phyloP scores from a whole-genome alignment of 2,797 vertebrate species.

The Danio jaintianensis region DNA sequence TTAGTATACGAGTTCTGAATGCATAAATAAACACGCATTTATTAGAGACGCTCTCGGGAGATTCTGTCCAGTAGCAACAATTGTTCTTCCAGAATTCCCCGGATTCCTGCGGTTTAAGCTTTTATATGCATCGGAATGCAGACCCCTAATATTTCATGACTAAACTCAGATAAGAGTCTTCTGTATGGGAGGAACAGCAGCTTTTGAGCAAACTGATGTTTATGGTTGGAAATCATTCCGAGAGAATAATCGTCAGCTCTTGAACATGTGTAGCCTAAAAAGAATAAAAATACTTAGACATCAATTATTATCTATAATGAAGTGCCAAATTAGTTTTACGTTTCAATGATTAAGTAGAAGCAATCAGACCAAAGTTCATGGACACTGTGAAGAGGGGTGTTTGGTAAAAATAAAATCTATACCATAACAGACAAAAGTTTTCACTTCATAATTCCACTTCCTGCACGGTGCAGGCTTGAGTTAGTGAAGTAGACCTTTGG shows the following conservation, averaged over 20 bases:
- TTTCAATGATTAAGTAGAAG: not conserved
- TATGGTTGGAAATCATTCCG: not conserved
- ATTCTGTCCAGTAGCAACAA: constrained; percentile 70
- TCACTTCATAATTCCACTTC: constrained; percentile 57
- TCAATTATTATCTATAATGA: not conserved
- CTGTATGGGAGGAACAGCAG: constrained; percentile 17
- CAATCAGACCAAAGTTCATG: not conserved
- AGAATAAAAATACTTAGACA: not conserved
- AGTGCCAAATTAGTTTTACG: not conserved
- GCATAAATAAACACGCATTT: constrained; percentile 53
- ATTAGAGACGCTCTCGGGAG: constrained; percentile 53
- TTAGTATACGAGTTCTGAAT: constrained; percentile 12
- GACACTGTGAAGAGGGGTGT: not conserved
- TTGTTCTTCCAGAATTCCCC: constrained; percentile 74
- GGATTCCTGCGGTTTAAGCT: constrained; percentile 74
- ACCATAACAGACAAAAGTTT: constrained; percentile 33
- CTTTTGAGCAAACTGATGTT: constrained; percentile 1
- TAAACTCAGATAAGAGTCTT: constrained; percentile 34
- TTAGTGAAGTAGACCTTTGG: constrained; percentile 4
- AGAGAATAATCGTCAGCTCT: not conserved
- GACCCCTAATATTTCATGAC: constrained; percentile 63
- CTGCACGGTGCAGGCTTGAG: not conserved
- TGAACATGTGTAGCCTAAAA: not conserved
- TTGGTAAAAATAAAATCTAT: constrained; percentile 27
- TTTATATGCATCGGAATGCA: constrained; percentile 69